Conservation (phyloP, 92 coral and sea anemone species). For the Chrysogorgia sp. region DNA sequence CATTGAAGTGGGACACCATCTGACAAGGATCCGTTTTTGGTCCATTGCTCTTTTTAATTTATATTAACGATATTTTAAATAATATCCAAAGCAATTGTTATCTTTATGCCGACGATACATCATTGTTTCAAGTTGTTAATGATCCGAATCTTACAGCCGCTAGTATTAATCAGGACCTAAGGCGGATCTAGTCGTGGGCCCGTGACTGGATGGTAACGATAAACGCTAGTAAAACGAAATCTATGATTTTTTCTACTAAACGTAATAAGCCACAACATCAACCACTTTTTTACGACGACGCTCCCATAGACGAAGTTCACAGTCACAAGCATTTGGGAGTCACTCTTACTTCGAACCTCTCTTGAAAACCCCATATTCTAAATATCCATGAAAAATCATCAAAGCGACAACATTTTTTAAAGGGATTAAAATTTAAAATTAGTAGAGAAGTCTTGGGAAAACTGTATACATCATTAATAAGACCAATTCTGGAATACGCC, state of each 20-base stretch:
- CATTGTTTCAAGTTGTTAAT: slow-evolving; percentile 38
- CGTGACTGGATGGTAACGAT: slow-evolving; percentile 38
- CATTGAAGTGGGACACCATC: neutral
- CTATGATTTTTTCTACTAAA: slow-evolving; percentile 22
- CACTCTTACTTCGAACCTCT: slow-evolving; percentile 18
- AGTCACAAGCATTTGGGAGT: slow-evolving; percentile 44
- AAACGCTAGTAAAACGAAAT: slow-evolving; percentile 38
- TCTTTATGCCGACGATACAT: slow-evolving; percentile 47
- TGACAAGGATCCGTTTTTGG: slow-evolving; percentile 32
- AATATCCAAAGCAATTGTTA: slow-evolving; percentile 22
- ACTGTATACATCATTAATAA: slow-evolving; percentile 21
- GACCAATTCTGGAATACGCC: slow-evolving; percentile 42
- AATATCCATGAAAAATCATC: neutral
- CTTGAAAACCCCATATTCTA: slow-evolving; percentile 33
- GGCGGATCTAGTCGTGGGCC: slow-evolving; percentile 27
- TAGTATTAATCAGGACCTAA: slow-evolving; percentile 39
- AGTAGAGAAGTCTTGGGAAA: slow-evolving; percentile 3
- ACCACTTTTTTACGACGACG: neutral
- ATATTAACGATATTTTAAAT: slow-evolving; percentile 51
- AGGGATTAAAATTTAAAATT: slow-evolving; percentile 12
- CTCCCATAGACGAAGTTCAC: neutral
- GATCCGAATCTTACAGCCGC: slow-evolving; percentile 19
- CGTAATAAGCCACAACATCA: neutral
- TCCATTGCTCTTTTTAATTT: slow-evolving; percentile 44
- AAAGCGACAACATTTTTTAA: slow-evolving; percentile 1